Conservation (phyloP, 2,888 invertebrate species). For the Poecilobothrus nobilitatus region DNA sequence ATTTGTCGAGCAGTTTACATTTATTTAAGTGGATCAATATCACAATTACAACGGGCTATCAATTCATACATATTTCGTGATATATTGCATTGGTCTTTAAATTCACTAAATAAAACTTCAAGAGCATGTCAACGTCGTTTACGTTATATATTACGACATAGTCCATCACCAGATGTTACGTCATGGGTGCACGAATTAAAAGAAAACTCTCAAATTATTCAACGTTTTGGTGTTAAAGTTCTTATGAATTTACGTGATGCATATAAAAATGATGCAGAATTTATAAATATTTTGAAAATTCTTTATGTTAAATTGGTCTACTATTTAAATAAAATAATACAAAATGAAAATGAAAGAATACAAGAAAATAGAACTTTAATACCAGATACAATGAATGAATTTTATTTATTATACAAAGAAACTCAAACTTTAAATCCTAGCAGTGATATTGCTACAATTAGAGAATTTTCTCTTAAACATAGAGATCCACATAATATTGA, state of each 20-base stretch:
- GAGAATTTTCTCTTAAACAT: slow-evolving; percentile 16
- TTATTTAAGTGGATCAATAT: slow-evolving; percentile 44
- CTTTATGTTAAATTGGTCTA: slow-evolving; percentile 39
- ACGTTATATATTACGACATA: slow-evolving; percentile 52
- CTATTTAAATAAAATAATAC: slow-evolving; percentile 33
- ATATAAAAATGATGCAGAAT: slow-evolving; percentile 33
- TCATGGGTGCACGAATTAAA: slow-evolving; percentile 54
- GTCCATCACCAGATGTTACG: slow-evolving; percentile 50
- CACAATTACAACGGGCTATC: slow-evolving; percentile 32
- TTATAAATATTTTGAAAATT: slow-evolving; percentile 32
- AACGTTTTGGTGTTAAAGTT: slow-evolving; percentile 42
- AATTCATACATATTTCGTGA: slow-evolving; percentile 49
- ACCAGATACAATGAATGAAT: slow-evolving; percentile 38
- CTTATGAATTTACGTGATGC: slow-evolving; percentile 35
- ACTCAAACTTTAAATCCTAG: slow-evolving; percentile 13
- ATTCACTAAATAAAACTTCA: slow-evolving; percentile 58
- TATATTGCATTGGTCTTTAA: slow-evolving; percentile 46
- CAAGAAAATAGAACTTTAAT: slow-evolving; percentile 27
- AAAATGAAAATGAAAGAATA: slow-evolving; percentile 27
- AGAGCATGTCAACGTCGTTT: slow-evolving; percentile 58
- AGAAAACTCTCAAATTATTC: slow-evolving; percentile 48
- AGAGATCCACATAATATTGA: slow-evolving; percentile 42
- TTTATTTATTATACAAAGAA: slow-evolving; percentile 27
- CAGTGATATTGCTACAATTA: neutral
- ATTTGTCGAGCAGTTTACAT: slow-evolving; percentile 57